Evolutionary conservation across 2,797 vertebrate genomes (phyloP).

Genomic region (Neostethus bicornis): DNA sequence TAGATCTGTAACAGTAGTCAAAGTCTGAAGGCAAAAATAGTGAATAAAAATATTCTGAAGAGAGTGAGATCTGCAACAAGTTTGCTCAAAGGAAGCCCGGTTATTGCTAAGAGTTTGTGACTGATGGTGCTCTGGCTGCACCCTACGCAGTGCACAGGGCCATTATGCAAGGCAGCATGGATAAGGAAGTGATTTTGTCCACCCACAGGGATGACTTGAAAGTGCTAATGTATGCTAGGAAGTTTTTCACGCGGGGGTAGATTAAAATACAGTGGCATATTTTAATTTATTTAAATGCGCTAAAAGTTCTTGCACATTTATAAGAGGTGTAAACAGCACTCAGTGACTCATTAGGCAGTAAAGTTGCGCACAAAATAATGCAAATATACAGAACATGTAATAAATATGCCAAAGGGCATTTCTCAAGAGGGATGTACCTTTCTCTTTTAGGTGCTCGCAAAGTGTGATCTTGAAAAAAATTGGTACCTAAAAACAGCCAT

Average conservation of each 20-base stretch:
- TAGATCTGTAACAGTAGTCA: slow-evolving; percentile 20
- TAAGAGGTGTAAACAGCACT: slow-evolving; percentile 43
- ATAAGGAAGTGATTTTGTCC: slow-evolving; percentile 57
- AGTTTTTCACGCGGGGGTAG: slow-evolving; percentile 14
- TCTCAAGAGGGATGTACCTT: too few relatives aligned
- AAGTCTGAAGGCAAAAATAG: slow-evolving; percentile 29
- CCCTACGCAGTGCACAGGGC: slow-evolving; percentile 51
- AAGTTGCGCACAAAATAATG: slow-evolving; percentile 70
- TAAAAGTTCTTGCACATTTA: slow-evolving; percentile 40
- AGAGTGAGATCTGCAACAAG: slow-evolving; percentile 2
- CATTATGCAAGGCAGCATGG: slow-evolving; percentile 59
- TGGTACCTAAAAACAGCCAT: too few relatives aligned
- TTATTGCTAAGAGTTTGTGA: slow-evolving; percentile 23
- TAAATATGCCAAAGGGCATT: too few relatives aligned
- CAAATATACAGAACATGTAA: too few relatives aligned
- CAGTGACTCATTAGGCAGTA: slow-evolving; percentile 69
- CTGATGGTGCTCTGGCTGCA: slow-evolving; percentile 32
- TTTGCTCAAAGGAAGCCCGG: slow-evolving; percentile 19
- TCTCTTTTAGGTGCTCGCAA: too few relatives aligned
- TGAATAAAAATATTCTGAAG: slow-evolving; percentile 3
- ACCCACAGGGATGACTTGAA: slow-evolving; percentile 59
- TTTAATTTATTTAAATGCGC: slow-evolving; percentile 23
- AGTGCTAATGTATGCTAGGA: slow-evolving; percentile 10
- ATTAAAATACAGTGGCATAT: slow-evolving; percentile 33
- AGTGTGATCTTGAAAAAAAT: too few relatives aligned